These are phyloP conservation scores for Oceanites oceanicus DNA, from an alignment of 2,113 vertebrate genomes.

Conservation along the genomic window DNA sequence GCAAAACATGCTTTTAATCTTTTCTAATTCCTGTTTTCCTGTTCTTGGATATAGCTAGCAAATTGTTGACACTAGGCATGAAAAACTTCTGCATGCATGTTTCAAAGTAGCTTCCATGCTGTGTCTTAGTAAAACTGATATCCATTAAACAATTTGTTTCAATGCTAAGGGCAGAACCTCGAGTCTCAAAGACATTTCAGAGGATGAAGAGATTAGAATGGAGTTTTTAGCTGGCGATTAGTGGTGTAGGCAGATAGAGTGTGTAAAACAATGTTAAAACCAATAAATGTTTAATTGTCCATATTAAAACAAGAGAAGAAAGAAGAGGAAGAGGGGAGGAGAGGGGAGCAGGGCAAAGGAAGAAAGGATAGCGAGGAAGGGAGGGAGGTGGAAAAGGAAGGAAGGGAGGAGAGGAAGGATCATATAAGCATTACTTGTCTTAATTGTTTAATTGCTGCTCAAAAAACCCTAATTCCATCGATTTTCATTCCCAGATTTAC, in stretches of 20 bases:
- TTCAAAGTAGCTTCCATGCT: not conserved
- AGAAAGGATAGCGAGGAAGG: not conserved
- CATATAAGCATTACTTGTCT: not conserved
- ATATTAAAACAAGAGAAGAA: not conserved
- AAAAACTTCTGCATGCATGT: not conserved
- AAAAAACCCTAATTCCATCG: not conserved
- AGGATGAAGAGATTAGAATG: not conserved
- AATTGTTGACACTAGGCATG: not conserved
- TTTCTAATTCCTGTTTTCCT: not conserved
- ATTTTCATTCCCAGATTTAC: not conserved
- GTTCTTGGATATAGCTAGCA: not conserved
- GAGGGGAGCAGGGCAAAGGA: not conserved
- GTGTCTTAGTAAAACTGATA: not conserved
- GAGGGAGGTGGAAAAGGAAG: not conserved
- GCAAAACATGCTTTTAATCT: not conserved
- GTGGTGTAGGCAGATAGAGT: not conserved
- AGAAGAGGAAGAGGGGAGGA: not conserved
- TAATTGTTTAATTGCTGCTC: not conserved
- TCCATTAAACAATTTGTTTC: not conserved
- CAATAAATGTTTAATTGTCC: not conserved
- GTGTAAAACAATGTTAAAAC: not conserved
- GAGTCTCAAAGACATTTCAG: not conserved
- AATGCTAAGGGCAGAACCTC: not conserved
- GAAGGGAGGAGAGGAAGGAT: not conserved
- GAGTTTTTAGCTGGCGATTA: not conserved